Evolutionary conservation across 1,140 invertebrate species (phyloP).

Genomic region (Trachymyrmex septentrionalis): DNA sequence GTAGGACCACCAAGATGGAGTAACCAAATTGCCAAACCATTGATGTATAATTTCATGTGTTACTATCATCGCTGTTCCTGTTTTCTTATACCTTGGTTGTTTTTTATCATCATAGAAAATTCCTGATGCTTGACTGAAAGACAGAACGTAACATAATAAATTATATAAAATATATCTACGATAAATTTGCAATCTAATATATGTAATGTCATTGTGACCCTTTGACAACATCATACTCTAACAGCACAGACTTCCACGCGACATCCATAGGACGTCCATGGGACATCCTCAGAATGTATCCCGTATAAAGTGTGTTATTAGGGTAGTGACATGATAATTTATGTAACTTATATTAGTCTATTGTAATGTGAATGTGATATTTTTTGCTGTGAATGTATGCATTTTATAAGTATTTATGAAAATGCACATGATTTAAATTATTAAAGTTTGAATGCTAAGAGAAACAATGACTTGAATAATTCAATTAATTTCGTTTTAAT

Average conservation of each 20-base stretch:
- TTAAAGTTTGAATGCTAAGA: background rate
- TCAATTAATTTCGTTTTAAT: background rate
- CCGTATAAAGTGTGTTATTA: too few relatives aligned
- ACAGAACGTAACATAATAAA: background rate
- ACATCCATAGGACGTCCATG: too few relatives aligned
- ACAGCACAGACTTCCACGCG: too few relatives aligned
- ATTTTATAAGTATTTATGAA: too few relatives aligned
- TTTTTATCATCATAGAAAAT: background rate
- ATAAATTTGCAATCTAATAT: background rate
- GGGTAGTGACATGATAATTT: too few relatives aligned
- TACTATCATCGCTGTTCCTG: background rate
- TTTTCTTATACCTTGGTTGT: background rate
- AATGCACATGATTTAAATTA: background rate
- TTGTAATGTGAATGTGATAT: too few relatives aligned
- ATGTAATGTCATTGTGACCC: too few relatives aligned
- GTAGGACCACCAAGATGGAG: background rate
- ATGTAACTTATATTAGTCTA: too few relatives aligned
- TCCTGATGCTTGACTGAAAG: background rate
- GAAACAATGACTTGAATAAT: background rate
- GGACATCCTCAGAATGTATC: too few relatives aligned
- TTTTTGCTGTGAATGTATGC: too few relatives aligned
- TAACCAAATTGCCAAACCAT: conserved; percentile 7
- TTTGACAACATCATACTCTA: too few relatives aligned
- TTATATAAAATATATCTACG: background rate
- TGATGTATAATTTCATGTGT: background rate